Percentiles rank a stretch among this genome's conserved stretches.
phyloP scores from a whole-genome alignment of 2,888 invertebrate genomes.

The Tipula helvola region DNA sequence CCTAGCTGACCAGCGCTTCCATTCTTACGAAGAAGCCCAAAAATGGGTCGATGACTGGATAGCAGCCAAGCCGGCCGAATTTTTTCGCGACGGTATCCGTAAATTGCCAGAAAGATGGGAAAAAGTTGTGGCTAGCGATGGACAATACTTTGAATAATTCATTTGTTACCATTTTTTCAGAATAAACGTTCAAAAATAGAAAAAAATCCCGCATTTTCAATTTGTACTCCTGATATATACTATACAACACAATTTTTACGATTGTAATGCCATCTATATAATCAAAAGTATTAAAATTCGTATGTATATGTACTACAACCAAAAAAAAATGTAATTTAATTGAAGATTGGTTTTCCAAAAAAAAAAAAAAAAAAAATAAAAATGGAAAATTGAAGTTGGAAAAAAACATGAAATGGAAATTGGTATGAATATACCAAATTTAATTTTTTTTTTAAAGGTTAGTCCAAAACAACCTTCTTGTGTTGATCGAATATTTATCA shows the following conservation, averaged over 20 bases:
- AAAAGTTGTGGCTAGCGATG: too few species aligned
- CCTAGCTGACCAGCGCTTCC: too few species aligned
- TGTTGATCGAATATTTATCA: constrained; percentile 4
- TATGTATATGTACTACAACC: not conserved
- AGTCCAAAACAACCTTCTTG: not conserved
- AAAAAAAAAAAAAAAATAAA: not conserved
- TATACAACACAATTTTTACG: not conserved
- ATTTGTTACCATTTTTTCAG: too few species aligned
- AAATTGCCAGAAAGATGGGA: too few species aligned
- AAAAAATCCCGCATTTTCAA: too few species aligned
- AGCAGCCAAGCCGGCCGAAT: too few species aligned
- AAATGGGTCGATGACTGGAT: too few species aligned
- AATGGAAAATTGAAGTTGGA: not conserved
- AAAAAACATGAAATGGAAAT: not conserved
- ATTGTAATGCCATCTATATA: not conserved
- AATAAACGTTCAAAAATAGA: too few species aligned
- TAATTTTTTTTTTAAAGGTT: not conserved
- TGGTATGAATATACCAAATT: not conserved
- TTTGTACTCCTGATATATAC: too few species aligned
- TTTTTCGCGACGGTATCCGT: too few species aligned
- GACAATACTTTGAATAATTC: too few species aligned
- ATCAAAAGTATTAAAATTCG: not conserved
- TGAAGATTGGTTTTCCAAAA: not conserved
- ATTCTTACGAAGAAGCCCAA: too few species aligned
- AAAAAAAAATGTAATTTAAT: not conserved